phyloP scores from a whole-genome alignment of 2,113 vertebrate genomes.

The Sapajus apella region DNA sequence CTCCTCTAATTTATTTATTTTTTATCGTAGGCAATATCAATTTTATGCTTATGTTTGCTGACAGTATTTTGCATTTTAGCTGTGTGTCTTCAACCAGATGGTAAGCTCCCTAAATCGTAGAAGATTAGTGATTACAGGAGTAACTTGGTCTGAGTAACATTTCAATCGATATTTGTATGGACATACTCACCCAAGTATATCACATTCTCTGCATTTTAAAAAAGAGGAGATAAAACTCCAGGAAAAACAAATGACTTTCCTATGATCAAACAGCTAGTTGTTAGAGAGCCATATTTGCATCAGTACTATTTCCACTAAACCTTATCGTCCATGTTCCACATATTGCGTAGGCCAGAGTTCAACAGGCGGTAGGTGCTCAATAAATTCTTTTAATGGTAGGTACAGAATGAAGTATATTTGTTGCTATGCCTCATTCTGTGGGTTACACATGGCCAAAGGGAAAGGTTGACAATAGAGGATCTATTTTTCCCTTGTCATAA shows the following conservation, averaged over 20 bases:
- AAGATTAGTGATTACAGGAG: not conserved
- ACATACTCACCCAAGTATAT: not conserved
- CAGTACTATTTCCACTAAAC: not conserved
- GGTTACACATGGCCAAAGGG: not conserved
- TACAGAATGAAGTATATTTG: not conserved
- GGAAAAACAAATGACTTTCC: not conserved
- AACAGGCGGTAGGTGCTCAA: not conserved
- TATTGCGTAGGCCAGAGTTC: not conserved
- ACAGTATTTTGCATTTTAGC: not conserved
- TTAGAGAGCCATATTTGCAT: not conserved
- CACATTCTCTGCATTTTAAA: constrained; percentile 20
- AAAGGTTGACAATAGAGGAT: not conserved
- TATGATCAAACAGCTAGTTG: not conserved
- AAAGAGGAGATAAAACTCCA: not conserved
- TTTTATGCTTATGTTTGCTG: not conserved
- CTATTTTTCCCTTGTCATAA: not conserved
- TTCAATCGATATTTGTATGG: not conserved
- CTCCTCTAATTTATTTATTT: not conserved
- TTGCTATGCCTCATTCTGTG: not conserved
- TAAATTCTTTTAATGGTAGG: not conserved
- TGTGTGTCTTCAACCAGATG: not conserved
- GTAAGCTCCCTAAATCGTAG: not conserved
- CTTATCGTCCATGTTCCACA: not conserved
- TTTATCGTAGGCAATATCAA: not conserved
- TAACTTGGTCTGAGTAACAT: not conserved